Evolutionary conservation across 64 coral and sea anemone species (phyloP).

Genomic region (Porites lutea): DNA sequence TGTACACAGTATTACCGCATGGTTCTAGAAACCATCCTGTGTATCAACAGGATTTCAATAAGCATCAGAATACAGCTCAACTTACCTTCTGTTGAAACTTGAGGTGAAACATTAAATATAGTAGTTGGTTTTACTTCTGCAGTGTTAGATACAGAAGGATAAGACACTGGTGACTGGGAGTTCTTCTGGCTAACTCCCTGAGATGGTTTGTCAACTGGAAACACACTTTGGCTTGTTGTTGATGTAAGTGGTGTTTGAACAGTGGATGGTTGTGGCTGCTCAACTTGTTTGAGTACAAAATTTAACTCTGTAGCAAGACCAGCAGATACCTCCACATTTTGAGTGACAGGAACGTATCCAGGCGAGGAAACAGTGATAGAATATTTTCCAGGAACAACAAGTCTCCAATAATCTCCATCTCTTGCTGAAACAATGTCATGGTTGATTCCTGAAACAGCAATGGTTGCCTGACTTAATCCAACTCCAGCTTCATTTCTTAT

Average conservation of each 20-base stretch:
- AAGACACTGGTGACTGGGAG: not conserved
- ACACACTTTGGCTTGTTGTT: not conserved
- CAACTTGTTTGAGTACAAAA: constrained; percentile 62
- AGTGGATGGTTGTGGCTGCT: not conserved
- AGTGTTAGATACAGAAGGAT: not conserved
- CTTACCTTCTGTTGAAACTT: constrained; percentile 28
- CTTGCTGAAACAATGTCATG: constrained; percentile 78
- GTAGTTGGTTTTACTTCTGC: constrained; percentile 10
- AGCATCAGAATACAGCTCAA: not conserved
- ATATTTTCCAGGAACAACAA: constrained; percentile 78
- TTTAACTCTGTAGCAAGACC: constrained; percentile 67
- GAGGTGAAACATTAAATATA: constrained; percentile 4
- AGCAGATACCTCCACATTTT: constrained; percentile 31
- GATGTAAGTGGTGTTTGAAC: not conserved
- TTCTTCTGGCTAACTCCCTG: not conserved
- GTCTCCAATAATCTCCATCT: constrained; percentile 92
- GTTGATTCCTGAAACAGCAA: constrained; percentile 86
- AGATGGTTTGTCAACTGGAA: constrained; percentile 34
- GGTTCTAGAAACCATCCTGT: too few species aligned
- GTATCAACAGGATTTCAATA: too few species aligned
- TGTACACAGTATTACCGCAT: not conserved
- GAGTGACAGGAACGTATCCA: constrained; percentile 66
- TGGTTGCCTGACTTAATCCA: constrained; percentile 76
- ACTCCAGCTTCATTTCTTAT: constrained; percentile 34
- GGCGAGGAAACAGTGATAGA: constrained; percentile 68